Evolutionary conservation across 2,888 invertebrate species (phyloP).

Genomic region (Rhimphoctona megacephalus): DNA sequence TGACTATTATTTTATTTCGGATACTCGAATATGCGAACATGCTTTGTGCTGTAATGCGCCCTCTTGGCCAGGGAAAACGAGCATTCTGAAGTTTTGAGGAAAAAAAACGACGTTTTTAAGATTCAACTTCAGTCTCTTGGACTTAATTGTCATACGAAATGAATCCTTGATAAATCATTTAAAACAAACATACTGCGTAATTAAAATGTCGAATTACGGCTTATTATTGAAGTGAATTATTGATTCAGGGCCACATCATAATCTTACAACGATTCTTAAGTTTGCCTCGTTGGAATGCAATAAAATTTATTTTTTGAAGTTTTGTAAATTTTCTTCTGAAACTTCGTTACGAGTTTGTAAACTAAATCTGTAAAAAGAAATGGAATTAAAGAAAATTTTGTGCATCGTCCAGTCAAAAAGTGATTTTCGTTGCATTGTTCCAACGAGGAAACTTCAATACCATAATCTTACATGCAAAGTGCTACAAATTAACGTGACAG

Average conservation of each 20-base stretch:
- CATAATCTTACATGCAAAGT: slow-evolving; percentile 61
- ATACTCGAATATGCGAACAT: slow-evolving; percentile 35
- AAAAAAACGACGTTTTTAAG: not conserved
- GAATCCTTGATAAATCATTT: slow-evolving; percentile 30
- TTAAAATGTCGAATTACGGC: slow-evolving; percentile 1
- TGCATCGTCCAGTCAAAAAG: not conserved
- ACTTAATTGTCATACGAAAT: not conserved
- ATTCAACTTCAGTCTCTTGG: not conserved
- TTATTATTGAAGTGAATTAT: slow-evolving; percentile 11
- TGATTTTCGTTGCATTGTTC: not conserved
- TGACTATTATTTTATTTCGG: not conserved
- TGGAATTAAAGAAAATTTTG: not conserved
- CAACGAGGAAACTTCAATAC: slow-evolving; percentile 1
- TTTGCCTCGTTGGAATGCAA: not conserved
- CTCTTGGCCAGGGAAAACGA: not conserved
- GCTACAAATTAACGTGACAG: slow-evolving; percentile 32
- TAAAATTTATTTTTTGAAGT: not conserved
- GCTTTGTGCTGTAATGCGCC: slow-evolving; percentile 15
- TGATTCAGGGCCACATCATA: slow-evolving; percentile 38
- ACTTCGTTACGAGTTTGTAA: not conserved
- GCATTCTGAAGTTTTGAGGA: not conserved
- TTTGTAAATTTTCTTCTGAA: not conserved
- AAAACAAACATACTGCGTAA: not conserved
- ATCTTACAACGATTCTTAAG: slow-evolving; percentile 30
- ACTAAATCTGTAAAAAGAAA: not conserved